These are phyloP conservation scores for Cyphomyrus plagiostoma DNA, from an alignment of 2,113 vertebrate genomes.

Conservation along the genomic window DNA sequence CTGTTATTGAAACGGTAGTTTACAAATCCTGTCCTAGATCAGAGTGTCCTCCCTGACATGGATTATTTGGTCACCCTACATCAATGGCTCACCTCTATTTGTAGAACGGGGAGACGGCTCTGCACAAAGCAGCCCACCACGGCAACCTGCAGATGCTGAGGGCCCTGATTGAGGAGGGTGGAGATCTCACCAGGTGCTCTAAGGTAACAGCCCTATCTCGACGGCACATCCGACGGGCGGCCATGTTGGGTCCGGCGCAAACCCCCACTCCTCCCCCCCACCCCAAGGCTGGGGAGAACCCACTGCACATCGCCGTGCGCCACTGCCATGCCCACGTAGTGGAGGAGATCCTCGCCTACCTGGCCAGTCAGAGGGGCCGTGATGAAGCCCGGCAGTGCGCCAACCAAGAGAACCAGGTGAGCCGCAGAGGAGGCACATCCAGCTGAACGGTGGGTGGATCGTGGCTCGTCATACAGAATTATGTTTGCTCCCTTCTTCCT, in stretches of 20 bases:
- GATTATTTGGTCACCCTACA: too few species aligned
- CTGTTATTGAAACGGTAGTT: too few species aligned
- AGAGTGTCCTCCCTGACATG: too few species aligned
- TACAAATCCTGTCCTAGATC: too few species aligned
- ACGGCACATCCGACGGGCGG: neutral
- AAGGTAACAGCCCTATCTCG: constrained; percentile 34
- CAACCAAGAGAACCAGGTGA: constrained; percentile 47
- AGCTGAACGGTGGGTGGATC: neutral
- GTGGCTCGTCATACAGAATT: too few species aligned
- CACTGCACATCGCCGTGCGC: constrained; percentile 47
- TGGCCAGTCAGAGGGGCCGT: constrained; percentile 39
- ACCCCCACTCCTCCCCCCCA: neutral
- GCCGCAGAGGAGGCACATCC: neutral
- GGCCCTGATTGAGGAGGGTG: constrained; percentile 45
- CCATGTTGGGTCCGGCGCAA: neutral
- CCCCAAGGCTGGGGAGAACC: constrained; percentile 41
- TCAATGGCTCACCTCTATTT: neutral
- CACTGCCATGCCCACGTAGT: constrained; percentile 47
- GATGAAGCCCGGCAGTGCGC: constrained; percentile 38
- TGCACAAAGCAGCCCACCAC: constrained; percentile 45
- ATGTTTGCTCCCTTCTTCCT: neutral
- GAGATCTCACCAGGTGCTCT: constrained; percentile 45
- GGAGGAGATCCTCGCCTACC: constrained; percentile 40
- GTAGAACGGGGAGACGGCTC: constrained; percentile 49
- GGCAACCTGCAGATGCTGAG: constrained; percentile 44